Evolutionary conservation across 2,888 invertebrate genomes (phyloP).

Genomic region (Deilephila porcellus): DNA sequence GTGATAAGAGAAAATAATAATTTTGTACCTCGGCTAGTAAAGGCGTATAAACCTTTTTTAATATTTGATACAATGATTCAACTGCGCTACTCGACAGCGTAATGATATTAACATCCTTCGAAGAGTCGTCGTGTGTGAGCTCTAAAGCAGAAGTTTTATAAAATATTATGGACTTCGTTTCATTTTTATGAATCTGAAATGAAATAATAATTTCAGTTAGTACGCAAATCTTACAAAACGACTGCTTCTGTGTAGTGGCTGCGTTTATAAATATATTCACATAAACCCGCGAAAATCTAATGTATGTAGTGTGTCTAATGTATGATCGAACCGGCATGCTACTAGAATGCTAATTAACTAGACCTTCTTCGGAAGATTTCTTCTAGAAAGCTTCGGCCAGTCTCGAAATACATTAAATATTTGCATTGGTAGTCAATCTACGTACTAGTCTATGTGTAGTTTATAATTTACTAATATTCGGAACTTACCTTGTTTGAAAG

Average conservation of each 20-base stretch:
- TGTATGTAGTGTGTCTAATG: no score
- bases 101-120: constrained; percentile 68
- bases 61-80: constrained; percentile 74
- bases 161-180: constrained; percentile 71
- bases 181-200: constrained; percentile 64
- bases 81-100: constrained; percentile 69
- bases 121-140: constrained; percentile 56
- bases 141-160: constrained; percentile 67
- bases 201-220: constrained; percentile 13
- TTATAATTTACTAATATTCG: no score
- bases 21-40: constrained; percentile 67
- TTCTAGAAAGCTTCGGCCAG: no score
- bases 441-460: no score
- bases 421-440: no score
- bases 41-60: constrained; percentile 76
- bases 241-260: not conserved
- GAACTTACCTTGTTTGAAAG: constrained; percentile 58
- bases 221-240: not conserved
- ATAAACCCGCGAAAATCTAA: no score
- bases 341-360: no score
- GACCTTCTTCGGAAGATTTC: no score
- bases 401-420: no score
- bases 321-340: no score
- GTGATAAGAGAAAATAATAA: not conserved
- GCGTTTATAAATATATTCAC: no score